Percentiles rank a stretch among this genome's conserved stretches.
phyloP scores from a whole-genome alignment of 2,797 vertebrate species.

The Paramormyrops hopkinsi region DNA sequence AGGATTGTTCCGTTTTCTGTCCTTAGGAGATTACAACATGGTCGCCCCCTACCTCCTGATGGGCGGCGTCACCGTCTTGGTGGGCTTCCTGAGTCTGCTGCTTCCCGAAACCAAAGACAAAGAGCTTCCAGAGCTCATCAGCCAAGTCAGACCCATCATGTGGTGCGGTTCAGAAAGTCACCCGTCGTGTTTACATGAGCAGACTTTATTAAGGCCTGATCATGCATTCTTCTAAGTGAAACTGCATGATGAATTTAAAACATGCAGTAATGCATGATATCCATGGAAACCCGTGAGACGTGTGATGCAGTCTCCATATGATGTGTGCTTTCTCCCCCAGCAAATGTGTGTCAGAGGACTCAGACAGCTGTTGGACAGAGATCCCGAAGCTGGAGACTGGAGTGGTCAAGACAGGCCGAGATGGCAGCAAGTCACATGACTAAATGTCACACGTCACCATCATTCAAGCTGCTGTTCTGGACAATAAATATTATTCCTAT shows the following conservation, averaged over 20 bases:
- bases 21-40: conserved; percentile 23
- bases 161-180: conserved; percentile 27
- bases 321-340: background rate
- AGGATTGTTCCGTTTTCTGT: background rate
- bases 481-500: background rate
- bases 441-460: background rate
- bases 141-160: conserved; percentile 27
- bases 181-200: background rate
- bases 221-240: background rate
- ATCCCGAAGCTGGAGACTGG: background rate
- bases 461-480: background rate
- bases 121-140: conserved; percentile 31
- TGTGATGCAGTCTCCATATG: background rate
- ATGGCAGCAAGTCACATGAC: background rate
- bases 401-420: background rate
- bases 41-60: conserved; percentile 28
- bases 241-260: background rate
- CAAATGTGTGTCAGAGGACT: background rate
- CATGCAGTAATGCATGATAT: background rate
- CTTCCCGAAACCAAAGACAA: conserved; percentile 34
- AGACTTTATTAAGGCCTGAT: background rate
- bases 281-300: background rate
- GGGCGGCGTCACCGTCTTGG: conserved; percentile 22
- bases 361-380: background rate
- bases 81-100: conserved; percentile 26